Conservation (phyloP, 2,797 vertebrate genomes). For the Myoxocephalus aenaeus region DNA sequence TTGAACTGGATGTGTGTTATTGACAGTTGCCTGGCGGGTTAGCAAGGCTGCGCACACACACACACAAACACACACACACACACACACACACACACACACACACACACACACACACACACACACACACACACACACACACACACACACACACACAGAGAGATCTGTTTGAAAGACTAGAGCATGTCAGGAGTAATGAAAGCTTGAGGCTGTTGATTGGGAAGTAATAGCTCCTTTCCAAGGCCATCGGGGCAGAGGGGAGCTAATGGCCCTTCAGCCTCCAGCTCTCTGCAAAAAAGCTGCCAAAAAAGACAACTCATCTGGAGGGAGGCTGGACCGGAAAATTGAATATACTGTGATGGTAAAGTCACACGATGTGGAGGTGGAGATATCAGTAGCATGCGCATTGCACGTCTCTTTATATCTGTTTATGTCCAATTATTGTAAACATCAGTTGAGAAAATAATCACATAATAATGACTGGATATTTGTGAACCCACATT, state of each 20-base stretch:
- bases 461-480: too few species aligned
- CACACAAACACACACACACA: slow-evolving; percentile 13
- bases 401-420: neutral
- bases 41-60: slow-evolving; percentile 6
- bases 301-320: slow-evolving; percentile 25
- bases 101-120: neutral
- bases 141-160: neutral
- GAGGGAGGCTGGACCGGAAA: slow-evolving; percentile 6
- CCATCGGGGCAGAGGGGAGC: slow-evolving; percentile 28
- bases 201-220: slow-evolving; percentile 53
- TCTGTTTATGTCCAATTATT: neutral
- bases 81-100: neutral
- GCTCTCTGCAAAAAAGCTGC: slow-evolving; percentile 36
- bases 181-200: slow-evolving; percentile 58
- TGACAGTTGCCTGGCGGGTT: slow-evolving; percentile 26
- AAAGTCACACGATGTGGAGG: slow-evolving; percentile 3
- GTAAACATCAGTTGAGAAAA: neutral
- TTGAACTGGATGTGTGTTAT: slow-evolving; percentile 24
- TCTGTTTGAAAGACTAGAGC: slow-evolving; percentile 22
- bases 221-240: slow-evolving; percentile 54
- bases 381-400: neutral
- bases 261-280: slow-evolving; percentile 54
- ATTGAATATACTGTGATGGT: slow-evolving; percentile 11
- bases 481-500: too few species aligned
- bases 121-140: too few species aligned